Evolutionary conservation across 2,113 vertebrate species (phyloP).

Genomic region (Ceyx margarethae): DNA sequence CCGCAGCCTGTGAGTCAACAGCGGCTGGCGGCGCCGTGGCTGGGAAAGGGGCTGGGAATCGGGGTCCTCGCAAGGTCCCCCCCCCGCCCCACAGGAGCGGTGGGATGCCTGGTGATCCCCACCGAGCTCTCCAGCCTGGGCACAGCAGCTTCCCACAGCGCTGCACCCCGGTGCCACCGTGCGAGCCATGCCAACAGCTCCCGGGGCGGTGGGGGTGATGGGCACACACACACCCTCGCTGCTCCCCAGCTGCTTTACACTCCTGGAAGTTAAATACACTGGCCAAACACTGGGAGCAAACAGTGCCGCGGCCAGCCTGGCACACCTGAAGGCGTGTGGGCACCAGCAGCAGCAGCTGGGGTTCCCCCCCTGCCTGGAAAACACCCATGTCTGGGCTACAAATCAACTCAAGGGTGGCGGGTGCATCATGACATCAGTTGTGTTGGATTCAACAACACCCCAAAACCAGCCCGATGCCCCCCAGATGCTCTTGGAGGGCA

Average conservation of each 20-base stretch:
- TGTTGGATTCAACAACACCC: background rate
- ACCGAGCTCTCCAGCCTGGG: background rate
- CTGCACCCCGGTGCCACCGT: accelerated
- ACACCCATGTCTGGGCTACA: background rate
- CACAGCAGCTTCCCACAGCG: accelerated
- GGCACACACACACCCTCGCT: background rate
- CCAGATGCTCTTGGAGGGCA: accelerated
- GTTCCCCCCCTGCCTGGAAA: background rate
- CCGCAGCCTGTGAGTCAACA: slow-evolving; percentile 18
- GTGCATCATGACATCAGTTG: background rate
- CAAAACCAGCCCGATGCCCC: background rate
- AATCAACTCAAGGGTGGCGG: background rate
- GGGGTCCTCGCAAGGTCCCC: background rate
- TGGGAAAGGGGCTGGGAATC: background rate
- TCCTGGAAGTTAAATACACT: background rate
- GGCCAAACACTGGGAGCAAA: background rate
- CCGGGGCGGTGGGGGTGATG: background rate
- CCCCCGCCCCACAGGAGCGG: accelerated
- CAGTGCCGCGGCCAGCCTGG: background rate
- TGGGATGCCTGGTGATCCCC: background rate
- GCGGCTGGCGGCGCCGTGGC: background rate
- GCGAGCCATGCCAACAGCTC: background rate
- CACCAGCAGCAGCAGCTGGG: accelerated
- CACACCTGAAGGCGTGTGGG: background rate
- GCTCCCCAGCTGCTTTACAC: slow-evolving; percentile 7